Conservation (phyloP, 2,888 invertebrate genomes). For the Calameuta idolon region DNA sequence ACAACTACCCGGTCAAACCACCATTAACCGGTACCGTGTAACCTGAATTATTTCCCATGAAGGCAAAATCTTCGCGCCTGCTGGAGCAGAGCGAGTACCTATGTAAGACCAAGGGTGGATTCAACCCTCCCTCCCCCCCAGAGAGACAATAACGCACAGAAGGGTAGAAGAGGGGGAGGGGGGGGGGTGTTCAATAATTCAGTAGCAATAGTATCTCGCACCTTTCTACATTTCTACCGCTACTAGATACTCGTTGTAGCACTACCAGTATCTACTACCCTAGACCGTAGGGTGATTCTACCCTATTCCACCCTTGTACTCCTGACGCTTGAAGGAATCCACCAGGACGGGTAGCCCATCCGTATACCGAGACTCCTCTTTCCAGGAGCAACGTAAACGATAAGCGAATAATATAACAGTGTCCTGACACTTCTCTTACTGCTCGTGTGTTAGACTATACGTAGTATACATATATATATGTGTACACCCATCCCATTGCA, state of each 20-base stretch:
- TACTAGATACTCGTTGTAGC: slow-evolving; percentile 15
- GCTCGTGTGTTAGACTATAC: too few relatives aligned
- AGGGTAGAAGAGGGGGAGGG: too few relatives aligned
- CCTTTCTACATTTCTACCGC: not conserved
- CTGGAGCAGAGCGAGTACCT: too few relatives aligned
- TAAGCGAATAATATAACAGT: slow-evolving; percentile 51
- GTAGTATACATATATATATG: too few relatives aligned
- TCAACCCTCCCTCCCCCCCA: not conserved
- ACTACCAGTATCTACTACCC: too few relatives aligned
- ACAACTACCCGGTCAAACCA: slow-evolving; percentile 38
- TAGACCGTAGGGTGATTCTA: too few relatives aligned
- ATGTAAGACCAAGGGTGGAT: too few relatives aligned
- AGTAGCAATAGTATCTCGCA: slow-evolving; percentile 40
- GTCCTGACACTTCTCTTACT: slow-evolving; percentile 4
- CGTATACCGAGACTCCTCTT: slow-evolving; percentile 21
- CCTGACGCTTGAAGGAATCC: slow-evolving; percentile 27
- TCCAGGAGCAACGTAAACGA: slow-evolving; percentile 31
- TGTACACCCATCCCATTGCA: too few relatives aligned
- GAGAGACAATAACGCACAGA: slow-evolving; percentile 42
- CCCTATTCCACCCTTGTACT: slow-evolving; percentile 20
- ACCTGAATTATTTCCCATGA: slow-evolving; percentile 40
- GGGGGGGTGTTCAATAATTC: slow-evolving; percentile 56
- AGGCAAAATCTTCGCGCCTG: too few relatives aligned
- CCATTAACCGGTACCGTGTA: slow-evolving; percentile 44
- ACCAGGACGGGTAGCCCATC: slow-evolving; percentile 18